These are phyloP conservation scores for Cepaea nemoralis DNA, from an alignment of 1,140 invertebrate genomes.

Conservation along the genomic window DNA sequence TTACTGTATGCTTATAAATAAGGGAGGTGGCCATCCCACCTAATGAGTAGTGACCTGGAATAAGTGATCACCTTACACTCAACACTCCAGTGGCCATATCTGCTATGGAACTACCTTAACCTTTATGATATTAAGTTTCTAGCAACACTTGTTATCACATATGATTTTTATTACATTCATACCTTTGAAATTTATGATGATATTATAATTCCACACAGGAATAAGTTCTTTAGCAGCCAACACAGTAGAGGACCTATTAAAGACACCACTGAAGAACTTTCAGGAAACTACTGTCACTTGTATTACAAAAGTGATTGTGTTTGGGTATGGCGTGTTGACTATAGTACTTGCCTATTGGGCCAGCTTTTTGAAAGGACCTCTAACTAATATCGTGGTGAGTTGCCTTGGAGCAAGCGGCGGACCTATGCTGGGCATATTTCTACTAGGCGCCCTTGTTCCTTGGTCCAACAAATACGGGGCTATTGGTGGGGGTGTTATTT, in stretches of 20 bases:
- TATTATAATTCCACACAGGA: background rate
- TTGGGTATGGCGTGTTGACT: constrained; percentile 1
- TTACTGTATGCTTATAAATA: too few species aligned
- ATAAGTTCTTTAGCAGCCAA: constrained; percentile 89
- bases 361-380: constrained; percentile 40
- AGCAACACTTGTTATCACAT: too few species aligned
- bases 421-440: too few species aligned
- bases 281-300: constrained; percentile 81
- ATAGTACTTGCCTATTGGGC: constrained; percentile 50
- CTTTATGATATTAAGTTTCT: too few species aligned
- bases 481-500: background rate
- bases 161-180: too few species aligned
- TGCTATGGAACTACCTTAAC: too few species aligned
- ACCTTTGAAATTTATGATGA: too few species aligned
- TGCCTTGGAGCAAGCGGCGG: constrained; percentile 67
- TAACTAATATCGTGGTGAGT: constrained; percentile 71
- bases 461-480: background rate
- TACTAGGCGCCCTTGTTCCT: constrained; percentile 65
- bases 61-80: too few species aligned
- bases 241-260: constrained; percentile 86
- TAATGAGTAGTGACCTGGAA: too few species aligned
- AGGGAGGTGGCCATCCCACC: too few species aligned
- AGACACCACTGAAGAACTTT: constrained; percentile 79
- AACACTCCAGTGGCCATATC: too few species aligned
- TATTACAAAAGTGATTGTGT: constrained; percentile 76